Evolutionary conservation across 2,797 vertebrate genomes (phyloP).

Genomic region (Chrosomus eos): DNA sequence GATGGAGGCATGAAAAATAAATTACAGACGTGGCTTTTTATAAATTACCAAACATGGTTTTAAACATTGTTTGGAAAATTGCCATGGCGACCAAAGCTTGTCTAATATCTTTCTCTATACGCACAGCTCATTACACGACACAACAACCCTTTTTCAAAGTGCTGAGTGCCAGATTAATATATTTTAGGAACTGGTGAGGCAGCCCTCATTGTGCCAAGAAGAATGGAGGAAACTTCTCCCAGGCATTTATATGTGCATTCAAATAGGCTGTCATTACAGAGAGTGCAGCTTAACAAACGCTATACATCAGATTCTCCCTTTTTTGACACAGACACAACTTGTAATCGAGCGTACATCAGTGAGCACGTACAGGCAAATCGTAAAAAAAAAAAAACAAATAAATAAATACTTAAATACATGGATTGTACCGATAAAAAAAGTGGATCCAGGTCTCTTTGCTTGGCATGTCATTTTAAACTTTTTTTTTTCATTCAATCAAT

Average conservation of each 20-base stretch:
- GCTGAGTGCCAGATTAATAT: constrained; percentile 68
- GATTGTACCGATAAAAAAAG: neutral
- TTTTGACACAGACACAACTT: constrained; percentile 27
- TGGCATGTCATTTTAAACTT: neutral
- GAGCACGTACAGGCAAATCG: constrained; percentile 48
- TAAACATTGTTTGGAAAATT: constrained; percentile 83
- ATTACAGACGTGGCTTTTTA: constrained; percentile 77
- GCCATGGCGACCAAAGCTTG: constrained; percentile 85
- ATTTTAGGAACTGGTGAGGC: constrained; percentile 64
- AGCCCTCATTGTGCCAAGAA: constrained; percentile 55
- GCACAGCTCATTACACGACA: constrained; percentile 69
- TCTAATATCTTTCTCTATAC: constrained; percentile 85
- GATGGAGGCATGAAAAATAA: constrained; percentile 76
- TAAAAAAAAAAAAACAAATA: constrained; percentile 57
- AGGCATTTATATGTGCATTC: constrained; percentile 57
- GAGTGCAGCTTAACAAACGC: constrained; percentile 47
- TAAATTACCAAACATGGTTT: constrained; percentile 75
- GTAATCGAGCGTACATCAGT: constrained; percentile 15
- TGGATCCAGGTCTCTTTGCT: neutral
- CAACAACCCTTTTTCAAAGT: constrained; percentile 61
- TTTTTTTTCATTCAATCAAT: constrained; percentile 22
- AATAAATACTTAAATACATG: neutral
- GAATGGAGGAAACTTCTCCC: constrained; percentile 52
- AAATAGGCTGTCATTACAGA: constrained; percentile 57
- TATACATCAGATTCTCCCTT: constrained; percentile 21